Evolutionary conservation across 1,140 invertebrate species (phyloP).

Genomic region (Ridgeia piscesae): DNA sequence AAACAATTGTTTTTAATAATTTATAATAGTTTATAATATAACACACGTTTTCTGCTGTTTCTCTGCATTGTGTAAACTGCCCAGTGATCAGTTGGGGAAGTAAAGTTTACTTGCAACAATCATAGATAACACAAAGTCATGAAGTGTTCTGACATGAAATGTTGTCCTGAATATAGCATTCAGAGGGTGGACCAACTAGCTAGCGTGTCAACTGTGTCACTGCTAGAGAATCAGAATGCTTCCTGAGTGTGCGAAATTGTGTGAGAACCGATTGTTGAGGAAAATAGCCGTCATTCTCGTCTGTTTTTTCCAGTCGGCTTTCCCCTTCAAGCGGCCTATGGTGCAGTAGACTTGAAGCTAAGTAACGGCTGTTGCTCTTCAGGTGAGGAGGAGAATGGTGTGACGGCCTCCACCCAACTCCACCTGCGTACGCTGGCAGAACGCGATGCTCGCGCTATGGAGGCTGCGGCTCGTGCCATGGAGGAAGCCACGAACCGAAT

Average conservation of each 20-base stretch:
- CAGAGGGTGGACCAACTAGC: too few species aligned
- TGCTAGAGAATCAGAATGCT: too few species aligned
- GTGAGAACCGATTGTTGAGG: neutral
- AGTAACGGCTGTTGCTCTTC: neutral
- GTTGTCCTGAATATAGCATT: too few species aligned
- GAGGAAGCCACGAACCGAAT: constrained; percentile 55
- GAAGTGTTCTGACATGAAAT: too few species aligned
- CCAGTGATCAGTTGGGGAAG: too few species aligned
- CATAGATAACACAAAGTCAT: too few species aligned
- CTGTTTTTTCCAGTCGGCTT: neutral
- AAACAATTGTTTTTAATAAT: too few species aligned
- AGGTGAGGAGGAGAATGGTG: neutral
- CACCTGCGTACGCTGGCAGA: constrained; percentile 38
- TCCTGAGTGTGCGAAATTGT: neutral
- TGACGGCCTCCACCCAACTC: constrained; percentile 30
- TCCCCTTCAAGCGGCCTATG: neutral
- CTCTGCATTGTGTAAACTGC: too few species aligned
- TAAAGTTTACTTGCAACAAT: too few species aligned
- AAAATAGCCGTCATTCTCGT: neutral
- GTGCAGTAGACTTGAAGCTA: neutral
- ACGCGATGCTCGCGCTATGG: constrained; percentile 56
- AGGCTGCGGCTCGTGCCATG: constrained; percentile 54
- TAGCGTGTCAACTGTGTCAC: too few species aligned
- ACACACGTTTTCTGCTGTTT: too few species aligned
- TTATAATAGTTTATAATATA: too few species aligned